Base-by-base conservation (phyloP, 2,888 invertebrate genomes). In the Tetragnatha montana region DNA sequence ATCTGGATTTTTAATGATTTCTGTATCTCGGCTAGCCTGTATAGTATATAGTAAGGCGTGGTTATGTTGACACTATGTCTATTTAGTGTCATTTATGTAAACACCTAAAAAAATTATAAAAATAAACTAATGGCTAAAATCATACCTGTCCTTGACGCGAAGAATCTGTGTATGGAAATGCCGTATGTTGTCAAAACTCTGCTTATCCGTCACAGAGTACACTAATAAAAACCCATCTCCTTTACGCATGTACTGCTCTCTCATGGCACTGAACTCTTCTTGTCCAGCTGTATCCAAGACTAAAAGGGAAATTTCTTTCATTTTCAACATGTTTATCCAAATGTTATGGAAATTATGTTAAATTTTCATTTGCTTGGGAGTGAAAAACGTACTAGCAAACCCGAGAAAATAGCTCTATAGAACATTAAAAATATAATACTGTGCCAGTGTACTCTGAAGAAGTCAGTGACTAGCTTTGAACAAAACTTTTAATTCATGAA, bases 251-350 rank as follows among this genome's bases (percentile, higher is more conserved):
- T 97, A 97, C 75, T 91, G 91, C 74, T 91, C 91, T 92, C 97
- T 95, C 97, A 98, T 98, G 74, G 98, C 98, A 93, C 97, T 97
- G 95, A 98, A 98, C 94, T 98, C 98, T 93, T 98, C 98, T 94
- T 98, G 98, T 0, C 98, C 98, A 7, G 98, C 98, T 81, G 98
- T 98, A 94, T 98, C 98, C 93, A 98, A 94, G 73, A 98, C 98
- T 98, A 93, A 69, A 74, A 75, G 22, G 12, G 35, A 35, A 35
- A 35, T 35, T 35, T 35, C 35, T 35, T 35, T 35, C 35, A 4
- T 35, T 35, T 35, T 35, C 35, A 35, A 35, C 35, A 35, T 35
- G 35, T 35, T 35, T 35, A 35, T 35, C 35, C 35, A 35, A 35
- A 35, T 35, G 35, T 35, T 35, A 35, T 35, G 35, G 2, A 2